Base-by-base conservation (phyloP, 2,888 invertebrate species). In the Plagiodera versicolora region DNA sequence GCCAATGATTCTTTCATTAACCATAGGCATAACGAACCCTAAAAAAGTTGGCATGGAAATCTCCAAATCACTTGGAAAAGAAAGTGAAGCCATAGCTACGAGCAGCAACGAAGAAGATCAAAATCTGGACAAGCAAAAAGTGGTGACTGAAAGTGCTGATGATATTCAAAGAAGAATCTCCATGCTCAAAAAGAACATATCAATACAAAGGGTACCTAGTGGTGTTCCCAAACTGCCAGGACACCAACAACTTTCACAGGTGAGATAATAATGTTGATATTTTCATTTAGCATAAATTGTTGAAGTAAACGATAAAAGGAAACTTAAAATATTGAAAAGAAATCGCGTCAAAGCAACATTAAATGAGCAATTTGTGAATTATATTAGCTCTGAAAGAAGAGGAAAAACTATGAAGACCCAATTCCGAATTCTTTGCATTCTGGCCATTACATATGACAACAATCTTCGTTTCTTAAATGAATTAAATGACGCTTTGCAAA, bases 41-140 rank as follows among this genome's bases (percentile, higher is more conserved):
- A 73, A 74, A 55, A 70, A 75, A 10, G 66, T 77, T 11, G 76
- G 76, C 14, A 60, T 58, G 3, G 77, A 76, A 65, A 73, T 76
- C 9, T 70, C 72, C 19, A 73, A 72, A 56, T 67, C 71, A 5
- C 63, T 74, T 11, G 57, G 10, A 63, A 62, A 66, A 39, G 70
- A 72, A 20, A 49, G 61, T 0, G 72, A 71, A 10, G 19, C 44
- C 0, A 60, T 70, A 19, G 72, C 73, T 1, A 60, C 67, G 1
- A 69, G 70, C 56, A 74, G 71, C 54, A 72, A 72, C 52, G 74
- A 75, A 46, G 75, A 73, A 49, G 72, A 70, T 46, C 56, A 52
- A 48, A 49, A 44, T 28, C 44, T 39, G 8, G 60, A 63, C 3
- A 24, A 60, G 47, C 57, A 54, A 16, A 57, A 60, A 47, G 45